Percentiles rank a stretch among this genome's conserved stretches.
Conservation (phyloP, 2,113 vertebrate genomes). For the Columbina picui region DNA sequence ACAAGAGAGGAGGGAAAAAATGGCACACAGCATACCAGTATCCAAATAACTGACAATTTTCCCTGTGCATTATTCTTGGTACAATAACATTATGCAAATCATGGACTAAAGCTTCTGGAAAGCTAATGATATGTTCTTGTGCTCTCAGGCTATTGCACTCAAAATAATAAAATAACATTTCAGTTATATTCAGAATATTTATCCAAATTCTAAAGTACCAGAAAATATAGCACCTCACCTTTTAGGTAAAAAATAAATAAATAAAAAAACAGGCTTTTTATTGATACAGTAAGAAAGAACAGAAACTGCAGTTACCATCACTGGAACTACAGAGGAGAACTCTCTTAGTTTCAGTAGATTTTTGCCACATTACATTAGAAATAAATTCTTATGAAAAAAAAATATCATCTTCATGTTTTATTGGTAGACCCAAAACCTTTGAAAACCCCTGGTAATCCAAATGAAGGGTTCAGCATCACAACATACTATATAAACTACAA, state of each 20-base stretch:
- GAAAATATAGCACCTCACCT: neutral
- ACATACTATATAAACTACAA: neutral
- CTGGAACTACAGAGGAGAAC: neutral
- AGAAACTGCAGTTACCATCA: neutral
- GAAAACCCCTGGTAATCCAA: neutral
- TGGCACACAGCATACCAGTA: neutral
- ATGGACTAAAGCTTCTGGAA: neutral
- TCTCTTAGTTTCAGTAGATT: neutral
- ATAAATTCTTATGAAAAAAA: neutral
- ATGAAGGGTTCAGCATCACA: neutral
- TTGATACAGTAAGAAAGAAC: neutral
- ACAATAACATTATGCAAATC: neutral
- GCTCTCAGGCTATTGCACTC: neutral
- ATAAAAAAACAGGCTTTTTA: neutral
- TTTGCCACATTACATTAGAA: neutral
- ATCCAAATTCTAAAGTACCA: neutral
- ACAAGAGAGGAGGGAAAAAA: neutral
- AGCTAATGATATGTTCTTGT: neutral
- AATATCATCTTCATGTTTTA: neutral
- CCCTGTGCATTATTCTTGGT: neutral
- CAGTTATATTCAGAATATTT: neutral
- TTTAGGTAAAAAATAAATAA: neutral
- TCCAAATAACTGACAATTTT: neutral
- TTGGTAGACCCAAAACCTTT: neutral
- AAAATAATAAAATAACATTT: constrained; percentile 13